Evolutionary conservation across 1,140 invertebrate species (phyloP), one percentile per base, ranked within the genome.

Genomic region (Uloborus diversus): DNA sequence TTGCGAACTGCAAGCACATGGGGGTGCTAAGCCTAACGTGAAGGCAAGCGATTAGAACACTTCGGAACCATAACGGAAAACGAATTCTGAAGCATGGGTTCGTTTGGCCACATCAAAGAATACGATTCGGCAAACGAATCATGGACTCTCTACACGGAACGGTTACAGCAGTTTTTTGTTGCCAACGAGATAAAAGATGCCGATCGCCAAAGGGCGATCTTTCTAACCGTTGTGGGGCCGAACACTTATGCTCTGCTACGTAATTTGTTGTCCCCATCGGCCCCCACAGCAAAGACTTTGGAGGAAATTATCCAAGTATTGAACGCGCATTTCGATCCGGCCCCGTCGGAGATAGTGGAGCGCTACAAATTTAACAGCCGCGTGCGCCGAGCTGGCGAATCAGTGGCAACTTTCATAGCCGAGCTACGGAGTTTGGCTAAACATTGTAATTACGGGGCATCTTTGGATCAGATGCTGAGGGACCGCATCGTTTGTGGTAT

Each of bases 361-460:
- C 7, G 17, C 17, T 42, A 42, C 17, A 42, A 42, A 42, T 42
- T 42, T 42, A 42, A 42, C 37, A 42, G 17, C 37, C 7, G 37
- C 37, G 37, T 30, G 33, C 17, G 9, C 17, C n/a, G 5, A 9
- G 13, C 17, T 66, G 13, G 62, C 9, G 9, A 42, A 9, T n/a
- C 25, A 23, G 42, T 28, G 30, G 14, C 32, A 66, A 25, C n/a
- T n/a, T n/a, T n/a, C n/a, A n/a, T n/a, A n/a, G n/a, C n/a, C n/a
- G n/a, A n/a, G 32, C 17, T n/a, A 61, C 69, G 59, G 14, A 13
- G 37, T 20, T 76, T 33, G 61, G 23, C 30, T 51, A 56, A 62
- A 56, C 65, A 64, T 13, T 17, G 47, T 53, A 3, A 30, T 69
- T 82, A 20, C 73, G 25, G 49, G 80, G 7, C 37, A 42, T 42